A percentile compares a stretch with the other conserved stretches of the same genome.
Evolutionary conservation across 2,113 vertebrate genomes (phyloP).

Genomic region (Callocephalon fimbriatum): DNA sequence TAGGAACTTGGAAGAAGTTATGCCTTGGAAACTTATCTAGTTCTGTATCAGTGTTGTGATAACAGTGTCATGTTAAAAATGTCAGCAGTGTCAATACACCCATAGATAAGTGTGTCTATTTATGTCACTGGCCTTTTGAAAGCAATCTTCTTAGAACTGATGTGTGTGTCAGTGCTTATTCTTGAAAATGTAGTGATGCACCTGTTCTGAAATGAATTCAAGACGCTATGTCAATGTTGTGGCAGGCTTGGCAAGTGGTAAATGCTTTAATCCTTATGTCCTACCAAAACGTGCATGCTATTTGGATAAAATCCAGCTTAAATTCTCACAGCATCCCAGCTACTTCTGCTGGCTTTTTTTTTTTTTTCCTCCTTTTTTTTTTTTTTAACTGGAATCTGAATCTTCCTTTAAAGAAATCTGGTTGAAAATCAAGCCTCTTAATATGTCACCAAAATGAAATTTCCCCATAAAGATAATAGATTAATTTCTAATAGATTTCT

Average conservation of each 20-base stretch:
- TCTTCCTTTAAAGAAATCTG: neutral
- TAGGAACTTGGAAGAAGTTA: neutral
- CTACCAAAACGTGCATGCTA: neutral
- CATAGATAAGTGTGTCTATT: accelerated
- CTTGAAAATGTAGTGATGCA: neutral
- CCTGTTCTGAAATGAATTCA: neutral
- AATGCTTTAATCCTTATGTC: neutral
- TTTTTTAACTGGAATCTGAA: neutral
- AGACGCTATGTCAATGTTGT: neutral
- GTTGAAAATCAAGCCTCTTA: neutral
- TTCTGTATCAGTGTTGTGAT: neutral
- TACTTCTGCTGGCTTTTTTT: neutral
- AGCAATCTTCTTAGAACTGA: neutral
- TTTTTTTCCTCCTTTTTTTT: neutral
- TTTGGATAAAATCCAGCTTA: slow-evolving; percentile 40
- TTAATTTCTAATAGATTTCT: neutral
- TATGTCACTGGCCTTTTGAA: neutral
- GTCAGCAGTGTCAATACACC: neutral
- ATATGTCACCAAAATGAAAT: neutral
- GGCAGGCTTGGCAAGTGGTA: slow-evolving; percentile 17
- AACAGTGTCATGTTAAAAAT: neutral
- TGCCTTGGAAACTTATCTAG: neutral
- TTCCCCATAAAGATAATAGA: neutral
- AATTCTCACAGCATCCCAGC: neutral
- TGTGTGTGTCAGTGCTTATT: neutral